phyloP scores from a whole-genome alignment of 2,888 invertebrate genomes.

The Cantharis lateralis region DNA sequence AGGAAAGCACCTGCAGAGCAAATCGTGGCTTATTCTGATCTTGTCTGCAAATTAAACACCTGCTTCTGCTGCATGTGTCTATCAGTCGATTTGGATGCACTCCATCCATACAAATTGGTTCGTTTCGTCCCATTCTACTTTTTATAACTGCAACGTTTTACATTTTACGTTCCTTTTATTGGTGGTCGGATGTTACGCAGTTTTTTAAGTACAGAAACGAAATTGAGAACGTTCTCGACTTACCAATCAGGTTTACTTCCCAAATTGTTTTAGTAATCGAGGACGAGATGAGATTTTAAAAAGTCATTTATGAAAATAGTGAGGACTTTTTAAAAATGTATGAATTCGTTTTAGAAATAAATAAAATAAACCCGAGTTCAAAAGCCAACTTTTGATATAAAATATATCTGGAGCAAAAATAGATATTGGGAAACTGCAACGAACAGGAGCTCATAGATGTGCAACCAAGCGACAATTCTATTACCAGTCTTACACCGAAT shows the following conservation, averaged over 20 bases:
- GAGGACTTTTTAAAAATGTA: background rate
- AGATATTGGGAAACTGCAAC: conserved; percentile 33
- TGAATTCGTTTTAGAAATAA: conserved; percentile 9
- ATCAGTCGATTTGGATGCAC: conserved; percentile 22
- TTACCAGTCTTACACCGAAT: conserved; percentile 40
- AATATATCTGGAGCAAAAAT: conserved; percentile 33
- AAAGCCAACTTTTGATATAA: conserved; percentile 32
- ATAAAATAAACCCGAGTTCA: conserved; percentile 20
- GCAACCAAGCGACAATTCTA: conserved; percentile 42
- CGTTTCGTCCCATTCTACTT: conserved; percentile 21
- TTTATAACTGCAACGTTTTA: conserved; percentile 28
- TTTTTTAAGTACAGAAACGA: conserved; percentile 24
- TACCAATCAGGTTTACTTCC: background rate
- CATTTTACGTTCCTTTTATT: conserved; percentile 29
- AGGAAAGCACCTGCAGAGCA: conserved; percentile 21
- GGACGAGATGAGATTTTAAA: background rate
- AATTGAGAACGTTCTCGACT: conserved; percentile 7
- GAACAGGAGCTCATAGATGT: conserved; percentile 35
- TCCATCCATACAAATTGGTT: conserved; percentile 31
- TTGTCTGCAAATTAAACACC: conserved; percentile 29
- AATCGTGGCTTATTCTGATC: conserved; percentile 27
- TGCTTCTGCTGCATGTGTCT: conserved; percentile 27
- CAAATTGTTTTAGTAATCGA: background rate
- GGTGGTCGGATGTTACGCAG: conserved; percentile 21
- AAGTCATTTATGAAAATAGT: background rate